phyloP scores from a whole-genome alignment of 53 echinoderm and acorn worm species.

The Stichopus horrens region DNA sequence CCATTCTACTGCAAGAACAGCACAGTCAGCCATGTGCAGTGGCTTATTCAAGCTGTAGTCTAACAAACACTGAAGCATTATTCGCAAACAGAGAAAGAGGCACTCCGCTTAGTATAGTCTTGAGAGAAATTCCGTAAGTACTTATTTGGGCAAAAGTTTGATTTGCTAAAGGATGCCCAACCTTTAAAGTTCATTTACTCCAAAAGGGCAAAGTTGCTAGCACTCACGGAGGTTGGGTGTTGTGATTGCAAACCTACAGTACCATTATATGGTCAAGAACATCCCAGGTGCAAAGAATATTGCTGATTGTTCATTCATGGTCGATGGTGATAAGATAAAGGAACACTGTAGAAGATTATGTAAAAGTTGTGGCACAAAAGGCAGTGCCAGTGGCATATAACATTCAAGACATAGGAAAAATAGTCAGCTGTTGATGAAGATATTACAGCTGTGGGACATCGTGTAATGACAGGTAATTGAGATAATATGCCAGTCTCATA shows the following conservation, averaged over 20 bases:
- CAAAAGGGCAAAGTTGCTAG: slow-evolving; percentile 24
- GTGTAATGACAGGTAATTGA: background rate
- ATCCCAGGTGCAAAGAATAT: background rate
- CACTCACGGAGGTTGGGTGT: slow-evolving; percentile 16
- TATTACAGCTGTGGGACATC: no score
- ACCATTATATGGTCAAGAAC: background rate
- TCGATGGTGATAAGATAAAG: background rate
- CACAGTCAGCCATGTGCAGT: no score
- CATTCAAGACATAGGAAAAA: no score
- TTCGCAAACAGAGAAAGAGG: no score
- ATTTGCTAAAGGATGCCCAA: slow-evolving; percentile 50
- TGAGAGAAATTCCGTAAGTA: no score
- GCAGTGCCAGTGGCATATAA: slow-evolving; percentile 4
- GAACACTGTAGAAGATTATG: background rate
- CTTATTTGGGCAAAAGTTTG: no score
- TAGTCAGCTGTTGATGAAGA: no score
- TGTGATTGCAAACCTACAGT: background rate
- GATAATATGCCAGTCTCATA: slow-evolving; percentile 6
- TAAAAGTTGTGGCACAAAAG: background rate
- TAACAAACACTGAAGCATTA: no score
- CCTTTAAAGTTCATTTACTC: slow-evolving; percentile 60
- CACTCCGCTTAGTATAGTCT: no score
- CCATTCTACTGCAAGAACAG: slow-evolving; percentile 40
- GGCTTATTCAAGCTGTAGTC: no score
- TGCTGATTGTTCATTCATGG: background rate